Percentiles rank a stretch among this genome's conserved stretches.
Conservation (phyloP, 2,797 vertebrate genomes). For the Pipistrellus pipistrellus region DNA sequence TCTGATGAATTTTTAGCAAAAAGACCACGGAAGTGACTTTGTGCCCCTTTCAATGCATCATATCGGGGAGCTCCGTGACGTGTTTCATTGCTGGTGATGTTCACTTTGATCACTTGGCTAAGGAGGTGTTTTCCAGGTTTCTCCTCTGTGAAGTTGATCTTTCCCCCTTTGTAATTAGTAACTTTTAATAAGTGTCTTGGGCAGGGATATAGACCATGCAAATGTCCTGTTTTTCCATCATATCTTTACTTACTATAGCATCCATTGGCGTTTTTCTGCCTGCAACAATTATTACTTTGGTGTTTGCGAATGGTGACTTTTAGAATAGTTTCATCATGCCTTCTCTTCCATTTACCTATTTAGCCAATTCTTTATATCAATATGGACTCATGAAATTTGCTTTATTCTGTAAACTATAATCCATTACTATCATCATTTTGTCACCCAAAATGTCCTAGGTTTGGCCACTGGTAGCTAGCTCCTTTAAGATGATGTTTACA, state of each 20-base stretch:
- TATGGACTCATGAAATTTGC: not conserved
- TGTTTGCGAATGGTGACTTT: not conserved
- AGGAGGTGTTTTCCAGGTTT: not conserved
- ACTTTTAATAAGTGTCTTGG: slow-evolving; percentile 10
- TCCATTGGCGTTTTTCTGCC: not conserved
- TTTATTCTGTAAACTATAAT: slow-evolving; percentile 10
- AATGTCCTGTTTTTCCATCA: not conserved
- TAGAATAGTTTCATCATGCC: not conserved
- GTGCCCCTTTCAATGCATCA: not conserved
- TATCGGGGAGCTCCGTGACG: not conserved
- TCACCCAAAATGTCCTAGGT: not conserved
- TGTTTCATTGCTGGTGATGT: not conserved
- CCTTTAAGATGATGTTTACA: not conserved
- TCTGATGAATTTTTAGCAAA: not conserved
- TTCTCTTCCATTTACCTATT: not conserved
- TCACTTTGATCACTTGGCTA: not conserved
- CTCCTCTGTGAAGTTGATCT: not conserved
- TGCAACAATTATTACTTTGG: not conserved
- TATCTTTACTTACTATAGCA: not conserved
- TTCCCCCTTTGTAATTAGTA: not conserved
- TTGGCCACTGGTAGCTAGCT: not conserved
- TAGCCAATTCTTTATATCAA: not conserved
- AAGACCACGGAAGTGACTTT: not conserved
- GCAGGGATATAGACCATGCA: not conserved
- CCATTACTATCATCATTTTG: not conserved